phyloP scores from a whole-genome alignment of 30 jellyfish, hydroid and myxozoan species.

The Rhopilema esculentum region DNA sequence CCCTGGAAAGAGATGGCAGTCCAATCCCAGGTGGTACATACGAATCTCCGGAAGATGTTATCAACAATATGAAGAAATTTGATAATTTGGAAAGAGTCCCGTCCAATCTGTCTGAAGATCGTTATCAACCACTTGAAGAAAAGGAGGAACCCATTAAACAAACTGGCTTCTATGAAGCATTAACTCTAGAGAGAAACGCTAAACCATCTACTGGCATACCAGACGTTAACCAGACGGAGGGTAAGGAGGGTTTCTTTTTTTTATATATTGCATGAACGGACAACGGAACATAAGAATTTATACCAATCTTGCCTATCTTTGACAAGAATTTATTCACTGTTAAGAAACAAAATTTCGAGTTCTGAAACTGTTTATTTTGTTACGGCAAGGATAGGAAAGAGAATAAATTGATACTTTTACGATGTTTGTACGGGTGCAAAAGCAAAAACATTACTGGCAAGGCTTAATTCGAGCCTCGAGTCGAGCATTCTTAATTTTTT shows the following conservation, averaged over 20 bases:
- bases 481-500: too few relatives aligned
- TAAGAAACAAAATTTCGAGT: too few relatives aligned
- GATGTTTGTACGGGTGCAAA: too few relatives aligned
- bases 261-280: background rate
- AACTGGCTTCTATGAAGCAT: slow-evolving; percentile 25
- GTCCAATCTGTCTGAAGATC: slow-evolving; percentile 24
- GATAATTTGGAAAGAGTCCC: slow-evolving; percentile 2
- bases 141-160: background rate
- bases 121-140: slow-evolving; percentile 26
- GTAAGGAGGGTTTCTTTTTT: background rate
- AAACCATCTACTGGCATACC: background rate
- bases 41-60: slow-evolving; percentile 39
- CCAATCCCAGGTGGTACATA: slow-evolving; percentile 2
- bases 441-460: too few relatives aligned
- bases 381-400: too few relatives aligned
- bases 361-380: too few relatives aligned
- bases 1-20: background rate
- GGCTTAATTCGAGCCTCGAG: too few relatives aligned
- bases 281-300: too few relatives aligned
- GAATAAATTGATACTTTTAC: too few relatives aligned
- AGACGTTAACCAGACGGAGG: background rate
- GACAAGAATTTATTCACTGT: too few relatives aligned
- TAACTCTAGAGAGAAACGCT: slow-evolving; percentile 61
- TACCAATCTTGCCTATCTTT: too few relatives aligned
- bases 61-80: slow-evolving; percentile 3